phyloP scores from a whole-genome alignment of 2,113 vertebrate species.

The Microcebus ravelobensis region DNA sequence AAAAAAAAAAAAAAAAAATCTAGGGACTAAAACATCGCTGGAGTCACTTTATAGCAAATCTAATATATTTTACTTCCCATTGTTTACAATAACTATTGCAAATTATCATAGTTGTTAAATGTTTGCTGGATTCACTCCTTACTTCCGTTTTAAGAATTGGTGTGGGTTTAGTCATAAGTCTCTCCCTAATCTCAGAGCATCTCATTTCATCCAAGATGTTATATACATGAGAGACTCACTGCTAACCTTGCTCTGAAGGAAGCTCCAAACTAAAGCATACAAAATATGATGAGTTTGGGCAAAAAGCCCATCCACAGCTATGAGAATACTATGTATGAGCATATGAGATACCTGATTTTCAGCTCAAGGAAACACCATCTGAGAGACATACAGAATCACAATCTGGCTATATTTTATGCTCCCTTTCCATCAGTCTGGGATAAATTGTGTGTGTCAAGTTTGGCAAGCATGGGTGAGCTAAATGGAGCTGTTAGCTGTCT shows the following conservation, averaged over 20 bases:
- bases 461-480: conserved; percentile 61
- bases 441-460: conserved; percentile 74
- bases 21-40: not conserved
- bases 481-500: conserved; percentile 76
- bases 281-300: not conserved
- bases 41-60: not conserved
- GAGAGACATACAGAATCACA: conserved; percentile 22
- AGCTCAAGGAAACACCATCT: conserved; percentile 38
- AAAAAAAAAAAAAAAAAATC: not conserved
- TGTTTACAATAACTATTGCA: not conserved
- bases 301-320: not conserved
- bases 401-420: conserved; percentile 51
- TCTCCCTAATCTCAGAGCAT: not conserved
- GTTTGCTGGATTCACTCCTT: not conserved
- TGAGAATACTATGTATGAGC: not conserved
- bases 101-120: conserved; percentile 32
- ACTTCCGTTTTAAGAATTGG: not conserved
- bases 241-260: not conserved
- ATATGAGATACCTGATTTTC: conserved; percentile 53
- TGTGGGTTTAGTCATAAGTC: not conserved
- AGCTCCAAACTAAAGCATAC: not conserved
- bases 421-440: conserved; percentile 54
- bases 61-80: not conserved
- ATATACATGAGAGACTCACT: not conserved
- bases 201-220: not conserved